Conservation (phyloP, 2,797 vertebrate species). For the Gambelia wislizenii region DNA sequence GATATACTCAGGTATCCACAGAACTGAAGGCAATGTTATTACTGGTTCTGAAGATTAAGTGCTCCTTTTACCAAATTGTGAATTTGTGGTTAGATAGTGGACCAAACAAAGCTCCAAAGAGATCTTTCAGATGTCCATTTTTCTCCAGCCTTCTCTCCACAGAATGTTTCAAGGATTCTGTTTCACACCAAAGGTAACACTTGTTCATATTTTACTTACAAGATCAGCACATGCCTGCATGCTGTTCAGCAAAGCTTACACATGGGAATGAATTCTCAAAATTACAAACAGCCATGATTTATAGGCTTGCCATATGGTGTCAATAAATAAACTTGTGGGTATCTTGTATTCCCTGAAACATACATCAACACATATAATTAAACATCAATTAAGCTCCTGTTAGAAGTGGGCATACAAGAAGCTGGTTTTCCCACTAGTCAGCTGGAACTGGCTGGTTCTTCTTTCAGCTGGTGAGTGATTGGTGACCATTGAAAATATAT, state of each 20-base stretch:
- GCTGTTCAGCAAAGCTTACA: constrained; percentile 5
- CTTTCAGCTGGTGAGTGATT: background rate
- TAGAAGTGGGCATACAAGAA: background rate
- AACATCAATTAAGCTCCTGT: background rate
- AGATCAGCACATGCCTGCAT: background rate
- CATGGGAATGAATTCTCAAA: background rate
- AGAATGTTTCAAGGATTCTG: background rate
- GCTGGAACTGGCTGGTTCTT: background rate
- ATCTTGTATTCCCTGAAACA: background rate
- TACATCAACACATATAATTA: background rate
- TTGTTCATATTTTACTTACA: background rate
- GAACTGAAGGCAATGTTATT: background rate
- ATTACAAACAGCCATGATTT: constrained; percentile 34
- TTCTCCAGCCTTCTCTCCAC: background rate
- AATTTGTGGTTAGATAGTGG: background rate
- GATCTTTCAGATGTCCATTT: background rate
- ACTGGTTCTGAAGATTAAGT: constrained; percentile 6
- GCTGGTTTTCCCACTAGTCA: background rate
- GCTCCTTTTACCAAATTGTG: background rate
- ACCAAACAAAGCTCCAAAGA: background rate
- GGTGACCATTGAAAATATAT: background rate
- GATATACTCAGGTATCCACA: background rate
- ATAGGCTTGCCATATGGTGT: background rate
- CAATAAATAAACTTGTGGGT: background rate
- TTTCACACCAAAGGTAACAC: background rate